A percentile compares a stretch with the other conserved stretches of the same genome.
Conservation (phyloP, 2,113 vertebrate genomes). For the Parus major region DNA sequence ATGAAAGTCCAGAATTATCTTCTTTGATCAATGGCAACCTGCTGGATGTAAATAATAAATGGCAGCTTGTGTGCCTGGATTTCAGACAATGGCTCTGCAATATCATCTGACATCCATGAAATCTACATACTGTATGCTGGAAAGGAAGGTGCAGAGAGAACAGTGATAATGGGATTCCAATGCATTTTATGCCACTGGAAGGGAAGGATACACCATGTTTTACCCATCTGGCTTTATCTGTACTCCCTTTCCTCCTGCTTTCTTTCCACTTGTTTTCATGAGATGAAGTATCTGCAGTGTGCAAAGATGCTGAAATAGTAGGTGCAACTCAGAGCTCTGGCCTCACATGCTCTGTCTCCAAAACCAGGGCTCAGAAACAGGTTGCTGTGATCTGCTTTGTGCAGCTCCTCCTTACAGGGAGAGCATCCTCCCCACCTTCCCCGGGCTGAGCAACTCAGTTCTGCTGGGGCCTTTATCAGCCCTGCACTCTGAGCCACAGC, state of each 20-base stretch:
- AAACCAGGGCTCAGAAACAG: background rate
- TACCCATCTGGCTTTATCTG: background rate
- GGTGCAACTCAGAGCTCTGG: background rate
- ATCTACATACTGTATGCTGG: background rate
- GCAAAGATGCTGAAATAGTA: background rate
- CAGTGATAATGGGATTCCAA: background rate
- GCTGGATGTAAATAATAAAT: background rate
- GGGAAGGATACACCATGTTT: background rate
- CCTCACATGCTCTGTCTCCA: background rate
- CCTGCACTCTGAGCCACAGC: fast-evolving
- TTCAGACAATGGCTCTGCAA: background rate
- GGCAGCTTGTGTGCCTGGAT: background rate
- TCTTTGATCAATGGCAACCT: fast-evolving
- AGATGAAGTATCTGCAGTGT: background rate
- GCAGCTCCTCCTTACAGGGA: background rate
- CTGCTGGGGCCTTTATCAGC: background rate
- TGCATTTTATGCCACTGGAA: background rate
- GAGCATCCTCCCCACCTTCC: background rate
- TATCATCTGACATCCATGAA: background rate
- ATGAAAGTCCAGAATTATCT: background rate
- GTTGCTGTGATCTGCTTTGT: background rate
- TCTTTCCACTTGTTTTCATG: background rate
- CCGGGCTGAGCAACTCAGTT: background rate
- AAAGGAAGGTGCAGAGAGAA: background rate
- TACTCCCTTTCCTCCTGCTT: background rate